Conservation (phyloP, 2,888 invertebrate species). For the Phortica okadai region DNA sequence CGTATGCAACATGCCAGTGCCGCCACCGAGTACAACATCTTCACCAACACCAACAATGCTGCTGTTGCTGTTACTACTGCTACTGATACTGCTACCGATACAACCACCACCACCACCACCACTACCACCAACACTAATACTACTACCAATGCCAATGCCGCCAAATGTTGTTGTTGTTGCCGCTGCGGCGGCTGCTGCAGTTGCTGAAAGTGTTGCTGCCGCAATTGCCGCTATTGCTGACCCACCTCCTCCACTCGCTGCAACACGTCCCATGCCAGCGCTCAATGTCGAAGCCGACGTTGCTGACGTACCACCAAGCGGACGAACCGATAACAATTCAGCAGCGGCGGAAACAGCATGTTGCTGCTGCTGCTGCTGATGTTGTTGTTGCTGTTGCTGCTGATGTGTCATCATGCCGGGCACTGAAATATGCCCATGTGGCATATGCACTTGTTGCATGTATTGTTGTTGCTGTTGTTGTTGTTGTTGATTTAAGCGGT, state of each 20-base stretch:
- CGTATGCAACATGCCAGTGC: slow-evolving; percentile 14
- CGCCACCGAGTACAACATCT: slow-evolving; percentile 27
- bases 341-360: slow-evolving; percentile 48
- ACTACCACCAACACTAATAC: slow-evolving; percentile 18
- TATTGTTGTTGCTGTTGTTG: slow-evolving; percentile 56
- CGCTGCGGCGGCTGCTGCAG: slow-evolving; percentile 55
- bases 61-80: slow-evolving; percentile 29
- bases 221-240: slow-evolving; percentile 57
- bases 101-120: slow-evolving; percentile 7
- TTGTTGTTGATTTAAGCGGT: slow-evolving; percentile 48
- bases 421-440: slow-evolving; percentile 45
- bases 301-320: slow-evolving; percentile 44
- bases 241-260: slow-evolving; percentile 70
- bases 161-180: slow-evolving; percentile 51
- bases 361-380: slow-evolving; percentile 52
- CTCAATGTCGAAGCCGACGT: slow-evolving; percentile 37
- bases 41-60: slow-evolving; percentile 15
- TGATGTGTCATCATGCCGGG: slow-evolving; percentile 45
- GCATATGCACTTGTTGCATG: slow-evolving; percentile 54
- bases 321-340: slow-evolving; percentile 50
- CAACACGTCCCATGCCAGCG: slow-evolving; percentile 5
- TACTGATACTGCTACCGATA: slow-evolving; percentile 12
- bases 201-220: slow-evolving; percentile 50
- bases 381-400: slow-evolving; percentile 52
- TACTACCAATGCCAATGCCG: slow-evolving; percentile 30